Evolutionary conservation across 2,888 invertebrate genomes (phyloP).

Genomic region (Drosophila diplacantha): DNA sequence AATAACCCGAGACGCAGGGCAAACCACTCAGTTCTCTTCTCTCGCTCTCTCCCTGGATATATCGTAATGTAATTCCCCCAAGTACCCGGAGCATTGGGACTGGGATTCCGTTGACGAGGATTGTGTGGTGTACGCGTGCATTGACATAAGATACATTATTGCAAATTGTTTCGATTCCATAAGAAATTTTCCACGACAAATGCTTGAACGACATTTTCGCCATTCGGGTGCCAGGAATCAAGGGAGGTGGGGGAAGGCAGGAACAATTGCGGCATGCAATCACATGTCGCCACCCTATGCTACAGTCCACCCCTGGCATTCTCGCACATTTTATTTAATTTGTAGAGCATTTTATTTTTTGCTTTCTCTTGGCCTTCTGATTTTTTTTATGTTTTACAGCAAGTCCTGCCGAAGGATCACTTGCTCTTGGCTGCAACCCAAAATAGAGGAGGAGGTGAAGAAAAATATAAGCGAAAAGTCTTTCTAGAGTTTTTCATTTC

Average conservation of each 20-base stretch:
- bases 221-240: slow-evolving; percentile 30
- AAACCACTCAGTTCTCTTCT: slow-evolving; percentile 7
- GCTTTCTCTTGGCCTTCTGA: slow-evolving; percentile 22
- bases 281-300: slow-evolving; percentile 26
- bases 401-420: slow-evolving; percentile 30
- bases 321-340: slow-evolving; percentile 59
- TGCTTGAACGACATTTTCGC: slow-evolving; percentile 45
- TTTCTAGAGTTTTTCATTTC: slow-evolving; percentile 54
- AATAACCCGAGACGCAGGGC: slow-evolving; percentile 26
- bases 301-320: background rate
- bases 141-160: slow-evolving; percentile 72
- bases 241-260: background rate
- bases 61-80: slow-evolving; percentile 57
- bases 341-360: slow-evolving; percentile 60
- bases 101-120: slow-evolving; percentile 7
- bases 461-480: slow-evolving; percentile 25
- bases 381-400: slow-evolving; percentile 6
- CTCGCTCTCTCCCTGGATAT: slow-evolving; percentile 26
- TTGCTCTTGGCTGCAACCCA: slow-evolving; percentile 59
- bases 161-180: slow-evolving; percentile 72
- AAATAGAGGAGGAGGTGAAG: slow-evolving; percentile 9
- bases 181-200: slow-evolving; percentile 59
- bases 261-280: slow-evolving; percentile 54
- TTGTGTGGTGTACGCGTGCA: slow-evolving; percentile 53
- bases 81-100: slow-evolving; percentile 13